phyloP scores from a whole-genome alignment of 2,888 invertebrate species.

The Lamellibrachia satsuma region DNA sequence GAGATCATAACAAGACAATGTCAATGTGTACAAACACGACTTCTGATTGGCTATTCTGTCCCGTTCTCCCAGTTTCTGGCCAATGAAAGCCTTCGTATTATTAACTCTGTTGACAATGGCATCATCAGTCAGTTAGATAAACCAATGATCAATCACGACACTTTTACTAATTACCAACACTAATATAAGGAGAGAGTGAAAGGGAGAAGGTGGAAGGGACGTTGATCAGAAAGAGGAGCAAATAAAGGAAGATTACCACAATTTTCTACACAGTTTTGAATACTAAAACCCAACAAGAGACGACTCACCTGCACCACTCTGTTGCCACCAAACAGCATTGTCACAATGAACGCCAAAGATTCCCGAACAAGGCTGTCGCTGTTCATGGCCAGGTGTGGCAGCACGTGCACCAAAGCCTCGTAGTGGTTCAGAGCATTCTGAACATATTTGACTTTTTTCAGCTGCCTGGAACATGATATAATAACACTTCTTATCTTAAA shows the following conservation, averaged over 20 bases:
- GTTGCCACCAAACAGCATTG: conserved; percentile 64
- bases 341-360: conserved; percentile 60
- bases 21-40: no score
- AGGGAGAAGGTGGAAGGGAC: not conserved
- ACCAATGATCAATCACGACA: no score
- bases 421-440: conserved; percentile 58
- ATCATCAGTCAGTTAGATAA: no score
- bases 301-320: conserved; percentile 56
- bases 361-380: conserved; percentile 62
- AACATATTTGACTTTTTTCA: conserved; percentile 52
- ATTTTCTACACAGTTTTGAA: no score
- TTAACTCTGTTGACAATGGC: no score
- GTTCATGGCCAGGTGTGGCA: conserved; percentile 60
- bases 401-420: conserved; percentile 57
- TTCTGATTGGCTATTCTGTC: no score
- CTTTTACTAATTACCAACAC: no score
- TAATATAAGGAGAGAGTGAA: no score
- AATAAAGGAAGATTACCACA: not conserved
- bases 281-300: not conserved
- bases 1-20: no score
- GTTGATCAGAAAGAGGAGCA: not conserved
- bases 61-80: no score
- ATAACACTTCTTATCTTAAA: not conserved
- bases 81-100: no score
- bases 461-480: conserved; percentile 44